Evolutionary conservation across 2,888 invertebrate species (phyloP).

Genomic region (Anoncus sp.): DNA sequence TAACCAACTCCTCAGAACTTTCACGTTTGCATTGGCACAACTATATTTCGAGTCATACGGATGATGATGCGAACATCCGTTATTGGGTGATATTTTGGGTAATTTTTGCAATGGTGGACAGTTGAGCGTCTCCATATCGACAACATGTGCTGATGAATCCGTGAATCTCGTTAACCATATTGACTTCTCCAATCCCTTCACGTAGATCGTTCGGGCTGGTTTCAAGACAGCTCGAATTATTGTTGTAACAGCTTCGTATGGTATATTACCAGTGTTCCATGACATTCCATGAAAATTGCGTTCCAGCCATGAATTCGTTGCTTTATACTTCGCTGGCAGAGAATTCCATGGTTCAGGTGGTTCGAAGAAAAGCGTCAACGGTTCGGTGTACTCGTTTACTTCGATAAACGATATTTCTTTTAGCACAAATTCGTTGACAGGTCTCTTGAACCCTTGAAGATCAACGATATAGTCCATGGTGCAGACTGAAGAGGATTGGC

Average conservation of each 20-base stretch:
- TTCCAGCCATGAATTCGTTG: conserved; percentile 27
- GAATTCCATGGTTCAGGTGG: conserved; percentile 19
- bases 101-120: conserved; percentile 10
- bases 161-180: neutral
- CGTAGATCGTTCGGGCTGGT: conserved; percentile 14
- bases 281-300: conserved; percentile 30
- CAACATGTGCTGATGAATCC: neutral
- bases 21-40: conserved; percentile 2
- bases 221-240: conserved; percentile 22
- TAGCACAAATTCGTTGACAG: neutral
- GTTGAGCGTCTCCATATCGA: neutral
- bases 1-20: conserved; percentile 2
- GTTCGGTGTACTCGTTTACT: neutral
- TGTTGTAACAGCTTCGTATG: conserved; percentile 14
- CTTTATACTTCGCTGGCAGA: conserved; percentile 28
- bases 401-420: neutral
- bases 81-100: neutral
- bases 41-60: neutral
- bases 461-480: neutral
- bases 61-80: conserved; percentile 4
- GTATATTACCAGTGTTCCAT: conserved; percentile 17
- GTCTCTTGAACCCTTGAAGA: neutral
- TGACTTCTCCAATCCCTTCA: conserved; percentile 27
- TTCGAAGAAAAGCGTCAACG: conserved; percentile 34
- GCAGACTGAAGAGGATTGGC: neutral